Conservation (phyloP, 2,888 invertebrate species). For the Eurytoma adleriae region DNA sequence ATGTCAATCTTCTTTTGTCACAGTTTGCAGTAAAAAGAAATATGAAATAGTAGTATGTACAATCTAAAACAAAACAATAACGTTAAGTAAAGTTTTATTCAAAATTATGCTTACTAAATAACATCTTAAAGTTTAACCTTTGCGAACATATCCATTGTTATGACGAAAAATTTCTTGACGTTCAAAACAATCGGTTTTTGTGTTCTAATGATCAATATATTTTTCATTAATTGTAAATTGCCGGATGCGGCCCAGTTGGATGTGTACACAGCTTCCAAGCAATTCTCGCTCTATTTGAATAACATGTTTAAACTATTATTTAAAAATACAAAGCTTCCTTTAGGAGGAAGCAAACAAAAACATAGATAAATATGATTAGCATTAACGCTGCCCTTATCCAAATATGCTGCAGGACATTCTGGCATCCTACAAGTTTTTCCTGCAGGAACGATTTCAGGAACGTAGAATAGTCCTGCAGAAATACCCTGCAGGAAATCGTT, state of each 20-base stretch:
- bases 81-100: too few relatives aligned
- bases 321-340: too few relatives aligned
- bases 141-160: slow-evolving; percentile 37
- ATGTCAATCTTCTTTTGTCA: too few relatives aligned
- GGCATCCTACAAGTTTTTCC: too few relatives aligned
- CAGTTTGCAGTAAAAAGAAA: slow-evolving; percentile 45
- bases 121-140: slow-evolving; percentile 1
- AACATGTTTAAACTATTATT: too few relatives aligned
- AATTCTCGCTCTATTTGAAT: slow-evolving; percentile 60
- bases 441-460: too few relatives aligned
- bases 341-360: too few relatives aligned
- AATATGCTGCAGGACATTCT: too few relatives aligned
- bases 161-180: slow-evolving; percentile 40
- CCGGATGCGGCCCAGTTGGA: slow-evolving; percentile 60
- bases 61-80: slow-evolving; percentile 37
- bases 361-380: too few relatives aligned
- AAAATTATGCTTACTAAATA: neutral
- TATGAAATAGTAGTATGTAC: slow-evolving; percentile 48
- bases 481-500: too few relatives aligned
- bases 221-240: slow-evolving; percentile 55
- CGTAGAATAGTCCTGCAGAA: too few relatives aligned
- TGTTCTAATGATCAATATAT: slow-evolving; percentile 58
- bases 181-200: slow-evolving; percentile 62
- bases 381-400: too few relatives aligned
- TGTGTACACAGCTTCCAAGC: slow-evolving; percentile 60